These are phyloP conservation scores for Xenopus tropicalis DNA, from an alignment of 2,113 vertebrate species.

Conservation along the genomic window DNA sequence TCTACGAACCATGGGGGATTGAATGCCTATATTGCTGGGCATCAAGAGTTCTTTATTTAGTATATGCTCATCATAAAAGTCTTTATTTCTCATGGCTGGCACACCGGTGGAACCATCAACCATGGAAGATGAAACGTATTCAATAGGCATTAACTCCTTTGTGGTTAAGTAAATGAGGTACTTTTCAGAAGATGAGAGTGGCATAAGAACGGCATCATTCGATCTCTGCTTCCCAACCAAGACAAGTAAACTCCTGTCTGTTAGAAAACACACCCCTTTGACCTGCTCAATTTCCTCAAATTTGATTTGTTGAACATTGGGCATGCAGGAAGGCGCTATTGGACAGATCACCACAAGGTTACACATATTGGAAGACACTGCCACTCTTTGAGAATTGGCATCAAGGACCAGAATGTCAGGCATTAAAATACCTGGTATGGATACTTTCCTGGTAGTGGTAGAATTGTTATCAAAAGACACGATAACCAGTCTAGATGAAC, in stretches of 20 bases:
- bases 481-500: constrained; percentile 86
- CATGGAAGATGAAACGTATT: constrained; percentile 43
- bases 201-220: constrained; percentile 79
- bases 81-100: constrained; percentile 51
- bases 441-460: constrained; percentile 79
- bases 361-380: constrained; percentile 85
- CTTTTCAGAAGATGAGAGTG: constrained; percentile 83
- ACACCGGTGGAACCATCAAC: constrained; percentile 40
- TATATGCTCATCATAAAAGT: constrained; percentile 52
- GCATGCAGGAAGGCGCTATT: constrained; percentile 71
- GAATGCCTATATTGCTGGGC: constrained; percentile 61
- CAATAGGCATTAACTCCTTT: constrained; percentile 69
- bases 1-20: constrained; percentile 59
- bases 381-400: constrained; percentile 69
- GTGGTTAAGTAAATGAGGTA: constrained; percentile 73
- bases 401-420: constrained; percentile 91
- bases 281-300: constrained; percentile 82
- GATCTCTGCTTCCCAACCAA: constrained; percentile 84
- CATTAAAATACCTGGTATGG: constrained; percentile 85
- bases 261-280: constrained; percentile 89
- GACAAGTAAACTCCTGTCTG: constrained; percentile 76
- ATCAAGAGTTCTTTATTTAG: constrained; percentile 70
- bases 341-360: constrained; percentile 83
- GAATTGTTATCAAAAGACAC: constrained; percentile 82
- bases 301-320: constrained; percentile 85